These are phyloP conservation scores for Campylorhamphus procurvoides DNA, from an alignment of 2,113 vertebrate species.

Conservation along the genomic window DNA sequence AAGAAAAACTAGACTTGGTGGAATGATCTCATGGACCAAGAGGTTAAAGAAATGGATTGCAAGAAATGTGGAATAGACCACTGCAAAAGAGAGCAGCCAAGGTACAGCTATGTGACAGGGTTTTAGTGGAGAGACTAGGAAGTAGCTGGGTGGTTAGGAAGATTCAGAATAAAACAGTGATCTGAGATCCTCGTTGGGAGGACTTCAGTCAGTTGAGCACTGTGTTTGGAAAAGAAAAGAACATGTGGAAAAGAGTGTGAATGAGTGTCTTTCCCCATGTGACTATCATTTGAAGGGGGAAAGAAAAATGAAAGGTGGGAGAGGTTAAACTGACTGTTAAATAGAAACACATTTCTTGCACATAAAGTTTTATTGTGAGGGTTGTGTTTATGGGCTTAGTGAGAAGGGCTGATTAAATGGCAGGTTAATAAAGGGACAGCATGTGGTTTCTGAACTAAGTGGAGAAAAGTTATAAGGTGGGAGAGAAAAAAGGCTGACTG, in stretches of 20 bases:
- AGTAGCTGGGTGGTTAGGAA: not conserved
- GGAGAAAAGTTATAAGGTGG: slow-evolving; percentile 47
- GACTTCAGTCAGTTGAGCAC: slow-evolving; percentile 7
- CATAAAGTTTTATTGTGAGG: slow-evolving; percentile 67
- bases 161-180: not conserved
- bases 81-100: not conserved
- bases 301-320: slow-evolving; percentile 27
- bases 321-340: slow-evolving; percentile 65
- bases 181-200: slow-evolving; percentile 20
- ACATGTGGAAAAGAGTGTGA: slow-evolving; percentile 43
- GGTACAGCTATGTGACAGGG: not conserved
- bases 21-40: not conserved
- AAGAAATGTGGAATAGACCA: not conserved
- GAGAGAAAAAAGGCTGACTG: slow-evolving; percentile 34
- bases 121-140: not conserved
- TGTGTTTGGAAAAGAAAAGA: slow-evolving; percentile 21
- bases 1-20: not conserved
- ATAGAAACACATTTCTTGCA: slow-evolving; percentile 64
- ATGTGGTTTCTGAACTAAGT: slow-evolving; percentile 61
- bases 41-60: not conserved
- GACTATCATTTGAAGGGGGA: slow-evolving; percentile 5
- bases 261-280: slow-evolving; percentile 37
- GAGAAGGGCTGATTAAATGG: slow-evolving; percentile 60
- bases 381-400: slow-evolving; percentile 61
- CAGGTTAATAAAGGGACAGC: slow-evolving; percentile 63